These are phyloP conservation scores for Madoqua kirkii DNA, from an alignment of 2,113 vertebrate genomes.

Conservation along the genomic window DNA sequence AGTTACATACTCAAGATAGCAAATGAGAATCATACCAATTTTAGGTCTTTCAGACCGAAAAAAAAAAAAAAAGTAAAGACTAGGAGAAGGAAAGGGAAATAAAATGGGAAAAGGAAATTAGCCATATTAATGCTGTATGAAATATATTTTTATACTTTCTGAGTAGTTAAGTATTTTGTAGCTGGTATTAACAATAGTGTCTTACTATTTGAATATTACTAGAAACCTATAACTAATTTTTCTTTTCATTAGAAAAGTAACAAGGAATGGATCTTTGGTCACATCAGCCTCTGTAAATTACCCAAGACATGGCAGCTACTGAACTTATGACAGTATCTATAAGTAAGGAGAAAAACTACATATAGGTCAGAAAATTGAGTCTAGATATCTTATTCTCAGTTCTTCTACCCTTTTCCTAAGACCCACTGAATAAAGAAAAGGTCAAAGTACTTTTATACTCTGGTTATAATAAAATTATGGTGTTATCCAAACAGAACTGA, in stretches of 20 bases:
- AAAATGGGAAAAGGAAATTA: conserved; percentile 40
- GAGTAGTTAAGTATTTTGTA: conserved; percentile 35
- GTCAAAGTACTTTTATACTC: not conserved
- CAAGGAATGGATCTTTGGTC: conserved; percentile 52
- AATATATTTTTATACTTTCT: conserved; percentile 10
- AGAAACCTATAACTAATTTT: conserved; percentile 31
- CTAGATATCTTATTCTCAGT: not conserved
- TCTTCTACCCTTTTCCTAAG: conserved; percentile 3
- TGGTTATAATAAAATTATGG: not conserved
- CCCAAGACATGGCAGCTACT: not conserved
- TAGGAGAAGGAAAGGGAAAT: not conserved
- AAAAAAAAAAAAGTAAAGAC: not conserved
- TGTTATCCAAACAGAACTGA: conserved; percentile 23
- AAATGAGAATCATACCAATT: conserved; percentile 4
- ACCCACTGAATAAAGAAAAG: not conserved
- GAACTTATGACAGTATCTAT: not conserved
- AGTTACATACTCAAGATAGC: not conserved
- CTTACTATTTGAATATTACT: not conserved
- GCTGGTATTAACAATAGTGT: conserved; percentile 36
- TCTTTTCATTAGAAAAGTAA: conserved; percentile 32
- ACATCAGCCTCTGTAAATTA: conserved; percentile 37
- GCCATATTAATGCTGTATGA: conserved; percentile 36
- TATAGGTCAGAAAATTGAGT: not conserved
- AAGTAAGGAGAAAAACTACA: conserved; percentile 21
- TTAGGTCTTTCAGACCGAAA: conserved; percentile 32